Base-by-base conservation (phyloP, 2,113 vertebrate genomes). In the Haplochromis vanheusdeni region DNA sequence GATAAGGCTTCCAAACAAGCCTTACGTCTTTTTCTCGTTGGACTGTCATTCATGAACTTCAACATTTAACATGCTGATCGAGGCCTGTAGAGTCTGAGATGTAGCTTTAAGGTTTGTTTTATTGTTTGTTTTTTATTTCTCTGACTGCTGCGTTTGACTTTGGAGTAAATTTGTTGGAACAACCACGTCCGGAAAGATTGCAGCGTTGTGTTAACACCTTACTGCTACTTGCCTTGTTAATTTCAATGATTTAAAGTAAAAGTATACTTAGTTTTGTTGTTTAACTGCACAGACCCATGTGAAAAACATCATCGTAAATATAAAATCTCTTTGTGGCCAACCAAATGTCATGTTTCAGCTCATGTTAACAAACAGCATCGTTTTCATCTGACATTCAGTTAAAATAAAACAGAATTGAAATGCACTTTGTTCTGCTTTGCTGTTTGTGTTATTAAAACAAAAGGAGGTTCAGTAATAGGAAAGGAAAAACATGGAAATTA, bases 231-330 rank as follows among this genome's bases (percentile, higher is more conserved):
- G 8, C 8, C 6, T 54, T 54, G n/a, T 54, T 54, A 54, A 21
- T 54, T 21, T 21, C 51, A 52, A 6, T 11, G 51, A 52, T 52
- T 52, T 52, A 31, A 17, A 60, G 26, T 31, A 60, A 70, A 40
- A 2, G n/a, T 70, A 1, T 21, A 40, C 62, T 68, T 60, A 6
- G 8, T 17, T 31, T 40, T 14, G 26, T 35, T 62, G 16, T 11
- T 62, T 62, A 37, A 13, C 33, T 42, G 7, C 65, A 16, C 12
- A 70, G 1, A 42, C 12, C 3, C 3, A 37, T 23, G 37, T 73
- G 37, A 73, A 73, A 26, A 73, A 26, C 13, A 45, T 73, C 37
- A 45, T 7, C 0, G 3, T 40, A n/a, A 0, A 65, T 35, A 2
- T n/a, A 21, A 73, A 16, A 17, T 17, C 1, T 45, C 40, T 73